A percentile compares a stretch with the other conserved stretches of the same genome.
Conservation (phyloP, 2,888 invertebrate species). For the Sipha maydis region DNA sequence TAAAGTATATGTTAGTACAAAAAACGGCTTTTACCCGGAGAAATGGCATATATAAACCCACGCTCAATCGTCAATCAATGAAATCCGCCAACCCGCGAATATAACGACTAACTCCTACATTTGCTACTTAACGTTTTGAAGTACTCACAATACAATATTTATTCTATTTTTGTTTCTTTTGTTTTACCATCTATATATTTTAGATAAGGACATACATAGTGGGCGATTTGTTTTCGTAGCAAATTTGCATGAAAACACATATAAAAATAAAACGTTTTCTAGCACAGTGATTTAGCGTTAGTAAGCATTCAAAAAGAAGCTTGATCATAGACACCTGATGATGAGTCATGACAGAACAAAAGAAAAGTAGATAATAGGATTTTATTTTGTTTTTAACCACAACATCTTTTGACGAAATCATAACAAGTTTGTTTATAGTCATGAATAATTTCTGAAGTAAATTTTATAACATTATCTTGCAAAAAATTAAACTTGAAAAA, state of each 20-base stretch:
- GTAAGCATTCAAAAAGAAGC: constrained; percentile 16
- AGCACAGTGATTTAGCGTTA: constrained; percentile 42
- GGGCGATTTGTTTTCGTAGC: constrained; percentile 39
- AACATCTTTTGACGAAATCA: neutral
- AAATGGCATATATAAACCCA: constrained; percentile 46
- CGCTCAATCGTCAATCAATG: constrained; percentile 34
- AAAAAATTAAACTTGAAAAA: neutral
- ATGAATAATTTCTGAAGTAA: neutral
- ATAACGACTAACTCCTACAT: constrained; percentile 50
- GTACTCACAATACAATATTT: constrained; percentile 17
- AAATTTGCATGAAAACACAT: constrained; percentile 49
- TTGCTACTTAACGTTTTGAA: constrained; percentile 5
- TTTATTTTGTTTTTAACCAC: constrained; percentile 10
- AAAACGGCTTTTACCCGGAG: neutral
- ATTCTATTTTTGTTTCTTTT: neutral
- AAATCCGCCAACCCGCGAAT: constrained; percentile 47
- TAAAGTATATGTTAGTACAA: no score
- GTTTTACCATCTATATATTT: constrained; percentile 24
- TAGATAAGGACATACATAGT: constrained; percentile 37
- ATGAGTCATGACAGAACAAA: constrained; percentile 55
- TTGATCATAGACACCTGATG: constrained; percentile 21
- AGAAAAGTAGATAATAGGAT: constrained; percentile 31
- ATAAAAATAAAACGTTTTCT: constrained; percentile 50
- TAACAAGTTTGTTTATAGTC: neutral
- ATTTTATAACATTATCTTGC: neutral